Evolutionary conservation across 2,888 invertebrate species (phyloP).

Genomic region (Tubulanus polymorphus): DNA sequence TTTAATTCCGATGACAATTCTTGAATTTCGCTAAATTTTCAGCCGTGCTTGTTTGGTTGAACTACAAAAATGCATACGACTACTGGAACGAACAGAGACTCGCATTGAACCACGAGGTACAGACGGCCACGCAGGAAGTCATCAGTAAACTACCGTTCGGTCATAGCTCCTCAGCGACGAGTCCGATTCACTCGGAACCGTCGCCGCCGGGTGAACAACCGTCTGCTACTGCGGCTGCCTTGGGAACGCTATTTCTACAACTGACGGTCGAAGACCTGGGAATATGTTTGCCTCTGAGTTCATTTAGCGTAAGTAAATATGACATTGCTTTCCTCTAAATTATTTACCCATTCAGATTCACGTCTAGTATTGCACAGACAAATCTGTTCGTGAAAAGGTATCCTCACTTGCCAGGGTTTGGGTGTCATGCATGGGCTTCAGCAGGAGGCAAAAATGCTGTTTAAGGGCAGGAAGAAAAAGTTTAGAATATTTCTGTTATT

Average conservation of each 20-base stretch:
- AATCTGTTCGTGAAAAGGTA: too few species aligned
- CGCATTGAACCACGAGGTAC: slow-evolving; percentile 82
- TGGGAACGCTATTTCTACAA: slow-evolving; percentile 88
- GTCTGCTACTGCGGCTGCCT: slow-evolving; percentile 57
- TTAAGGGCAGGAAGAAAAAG: too few species aligned
- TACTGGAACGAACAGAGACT: slow-evolving; percentile 97
- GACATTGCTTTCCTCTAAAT: too few species aligned
- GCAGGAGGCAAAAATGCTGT: too few species aligned
- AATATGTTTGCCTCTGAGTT: slow-evolving; percentile 85
- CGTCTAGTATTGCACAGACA: too few species aligned
- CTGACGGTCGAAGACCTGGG: slow-evolving; percentile 95
- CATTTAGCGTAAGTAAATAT: too few species aligned
- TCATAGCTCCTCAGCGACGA: slow-evolving; percentile 18
- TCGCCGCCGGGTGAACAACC: not conserved
- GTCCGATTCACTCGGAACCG: not conserved
- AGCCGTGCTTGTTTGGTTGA: slow-evolving; percentile 91
- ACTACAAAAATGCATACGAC: slow-evolving; percentile 98
- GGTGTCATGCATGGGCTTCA: too few species aligned
- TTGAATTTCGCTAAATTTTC: too few species aligned
- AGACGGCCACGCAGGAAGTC: slow-evolving; percentile 59
- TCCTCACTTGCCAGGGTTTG: too few species aligned
- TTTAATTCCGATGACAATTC: too few species aligned
- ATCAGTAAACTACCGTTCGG: slow-evolving; percentile 64
- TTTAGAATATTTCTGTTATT: too few species aligned
- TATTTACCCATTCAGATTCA: too few species aligned